Conservation (phyloP, 2,888 invertebrate genomes). For the Aphidoletes aphidimyza region DNA sequence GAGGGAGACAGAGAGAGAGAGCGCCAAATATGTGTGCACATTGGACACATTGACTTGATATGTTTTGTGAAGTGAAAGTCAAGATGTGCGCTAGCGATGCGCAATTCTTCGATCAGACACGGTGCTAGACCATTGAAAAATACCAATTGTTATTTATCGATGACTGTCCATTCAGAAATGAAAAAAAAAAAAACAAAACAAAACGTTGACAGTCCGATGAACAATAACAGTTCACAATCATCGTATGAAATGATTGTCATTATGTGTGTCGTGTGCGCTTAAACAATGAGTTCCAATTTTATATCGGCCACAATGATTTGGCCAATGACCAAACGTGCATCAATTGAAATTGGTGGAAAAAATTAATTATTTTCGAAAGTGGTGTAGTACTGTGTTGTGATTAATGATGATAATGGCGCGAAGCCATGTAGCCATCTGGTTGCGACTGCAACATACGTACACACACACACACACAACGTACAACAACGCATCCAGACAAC, state of each 20-base stretch:
- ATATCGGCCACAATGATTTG: neutral
- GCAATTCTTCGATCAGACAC: neutral
- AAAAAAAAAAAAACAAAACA: too few relatives aligned
- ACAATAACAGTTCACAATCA: neutral
- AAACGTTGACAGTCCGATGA: neutral
- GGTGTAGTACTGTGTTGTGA: neutral
- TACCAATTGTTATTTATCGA: neutral
- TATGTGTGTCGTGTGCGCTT: neutral
- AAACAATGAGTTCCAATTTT: conserved; percentile 1
- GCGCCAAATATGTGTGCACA: too few relatives aligned
- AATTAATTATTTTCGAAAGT: neutral
- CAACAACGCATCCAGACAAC: too few relatives aligned
- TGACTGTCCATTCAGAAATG: too few relatives aligned
- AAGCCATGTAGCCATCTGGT: neutral
- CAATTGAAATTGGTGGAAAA: neutral
- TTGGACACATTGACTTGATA: neutral
- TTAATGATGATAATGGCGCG: conserved; percentile 8
- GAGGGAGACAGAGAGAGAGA: too few relatives aligned
- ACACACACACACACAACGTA: too few relatives aligned
- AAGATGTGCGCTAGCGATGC: conserved; percentile 27
- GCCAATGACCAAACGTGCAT: neutral
- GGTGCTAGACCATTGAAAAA: neutral
- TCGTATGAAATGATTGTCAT: neutral
- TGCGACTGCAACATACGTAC: too few relatives aligned
- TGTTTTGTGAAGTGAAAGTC: neutral